Evolutionary conservation across 2,113 vertebrate genomes (phyloP).

Genomic region (Datnioides undecimradiatus): DNA sequence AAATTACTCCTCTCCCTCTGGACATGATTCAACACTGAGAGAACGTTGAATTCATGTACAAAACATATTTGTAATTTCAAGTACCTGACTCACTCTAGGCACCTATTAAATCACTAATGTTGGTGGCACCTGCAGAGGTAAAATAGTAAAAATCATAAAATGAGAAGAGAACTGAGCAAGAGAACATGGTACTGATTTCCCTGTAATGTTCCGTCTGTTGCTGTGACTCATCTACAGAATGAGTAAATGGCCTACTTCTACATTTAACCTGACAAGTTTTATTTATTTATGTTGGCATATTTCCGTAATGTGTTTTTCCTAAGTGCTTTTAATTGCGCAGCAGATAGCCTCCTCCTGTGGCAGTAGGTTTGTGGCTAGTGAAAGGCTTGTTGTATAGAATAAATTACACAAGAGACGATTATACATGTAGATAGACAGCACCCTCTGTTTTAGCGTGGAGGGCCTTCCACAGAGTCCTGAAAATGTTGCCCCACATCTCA

Average conservation of each 20-base stretch:
- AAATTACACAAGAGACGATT: background rate
- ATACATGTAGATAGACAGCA: background rate
- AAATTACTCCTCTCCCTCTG: constrained; percentile 3
- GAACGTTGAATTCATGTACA: background rate
- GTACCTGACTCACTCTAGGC: background rate
- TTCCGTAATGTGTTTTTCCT: background rate
- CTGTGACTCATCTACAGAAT: background rate
- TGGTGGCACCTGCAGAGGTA: background rate
- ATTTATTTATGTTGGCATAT: constrained; percentile 7
- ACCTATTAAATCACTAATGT: constrained; percentile 1
- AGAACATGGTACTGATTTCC: background rate
- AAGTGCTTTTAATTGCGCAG: background rate
- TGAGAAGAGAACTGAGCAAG: background rate
- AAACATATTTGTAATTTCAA: background rate
- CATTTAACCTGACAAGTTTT: background rate
- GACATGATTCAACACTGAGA: background rate
- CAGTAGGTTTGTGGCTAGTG: background rate
- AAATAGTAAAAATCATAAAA: background rate
- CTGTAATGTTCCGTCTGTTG: background rate
- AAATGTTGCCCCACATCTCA: background rate
- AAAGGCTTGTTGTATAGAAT: background rate
- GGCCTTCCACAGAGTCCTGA: background rate
- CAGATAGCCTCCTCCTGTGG: background rate
- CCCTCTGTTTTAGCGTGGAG: background rate
- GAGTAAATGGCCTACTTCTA: background rate